Conservation (phyloP, 2,888 invertebrate species). For the Autographa gamma region DNA sequence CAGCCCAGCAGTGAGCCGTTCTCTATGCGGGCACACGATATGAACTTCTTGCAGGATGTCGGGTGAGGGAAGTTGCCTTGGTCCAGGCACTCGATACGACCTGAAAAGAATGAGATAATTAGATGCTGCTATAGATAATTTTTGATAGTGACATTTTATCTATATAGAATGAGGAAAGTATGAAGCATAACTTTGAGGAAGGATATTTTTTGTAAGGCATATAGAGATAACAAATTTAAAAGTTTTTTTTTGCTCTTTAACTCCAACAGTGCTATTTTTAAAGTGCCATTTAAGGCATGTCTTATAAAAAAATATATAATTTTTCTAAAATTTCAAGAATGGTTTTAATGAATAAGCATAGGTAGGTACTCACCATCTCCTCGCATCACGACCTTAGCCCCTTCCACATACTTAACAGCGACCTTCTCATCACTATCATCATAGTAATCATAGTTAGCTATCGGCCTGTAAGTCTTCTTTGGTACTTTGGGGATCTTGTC, state of each 20-base stretch:
- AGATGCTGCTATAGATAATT: neutral
- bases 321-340: too few species aligned
- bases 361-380: constrained; percentile 78
- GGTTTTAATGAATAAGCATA: too few species aligned
- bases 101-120: constrained; percentile 64
- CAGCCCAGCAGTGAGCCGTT: constrained; percentile 94
- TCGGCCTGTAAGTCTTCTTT: constrained; percentile 72
- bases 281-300: too few species aligned
- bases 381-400: constrained; percentile 89
- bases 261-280: too few species aligned
- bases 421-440: constrained; percentile 90
- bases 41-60: constrained; percentile 96
- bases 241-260: too few species aligned
- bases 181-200: too few species aligned
- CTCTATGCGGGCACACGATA: constrained; percentile 95
- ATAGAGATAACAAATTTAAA: too few species aligned
- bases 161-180: too few species aligned
- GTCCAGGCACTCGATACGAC: constrained; percentile 95
- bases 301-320: too few species aligned
- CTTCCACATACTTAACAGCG: constrained; percentile 81
- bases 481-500: constrained; percentile 70
- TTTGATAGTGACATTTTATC: too few species aligned
- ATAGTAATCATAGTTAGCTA: constrained; percentile 91
- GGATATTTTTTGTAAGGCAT: too few species aligned
- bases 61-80: constrained; percentile 98